Percentiles rank a stretch among this genome's conserved stretches.
Conservation (phyloP, 1,140 invertebrate genomes). For the Drosophila albomicans region DNA sequence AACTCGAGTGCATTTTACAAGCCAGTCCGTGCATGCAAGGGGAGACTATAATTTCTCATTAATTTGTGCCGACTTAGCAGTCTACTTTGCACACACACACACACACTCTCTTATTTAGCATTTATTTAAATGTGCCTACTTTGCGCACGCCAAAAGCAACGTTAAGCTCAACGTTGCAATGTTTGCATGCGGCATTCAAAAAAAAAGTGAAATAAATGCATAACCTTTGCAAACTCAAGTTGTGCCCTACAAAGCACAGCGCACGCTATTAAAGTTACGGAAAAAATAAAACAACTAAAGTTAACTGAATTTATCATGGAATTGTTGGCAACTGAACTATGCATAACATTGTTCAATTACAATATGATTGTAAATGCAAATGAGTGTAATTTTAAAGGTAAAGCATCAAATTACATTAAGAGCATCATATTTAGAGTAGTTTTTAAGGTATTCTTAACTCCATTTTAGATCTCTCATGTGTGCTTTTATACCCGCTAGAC, state of each 20-base stretch:
- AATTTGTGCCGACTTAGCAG: conserved; percentile 71
- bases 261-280: conserved; percentile 3
- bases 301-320: conserved; percentile 8
- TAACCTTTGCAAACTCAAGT: neutral
- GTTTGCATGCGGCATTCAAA: conserved; percentile 34
- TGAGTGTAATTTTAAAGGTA: neutral
- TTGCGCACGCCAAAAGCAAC: conserved; percentile 14
- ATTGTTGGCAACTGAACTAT: conserved; percentile 5
- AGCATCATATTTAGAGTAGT: neutral
- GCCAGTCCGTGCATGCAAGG: neutral
- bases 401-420: no score
- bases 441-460: neutral
- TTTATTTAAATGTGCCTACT: conserved; percentile 65
- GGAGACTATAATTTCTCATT: conserved; percentile 64
- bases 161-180: conserved; percentile 27
- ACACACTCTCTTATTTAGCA: conserved; percentile 26
- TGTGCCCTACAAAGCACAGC: conserved; percentile 11
- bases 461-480: no score
- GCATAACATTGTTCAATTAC: neutral
- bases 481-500: no score
- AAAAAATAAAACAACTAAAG: neutral
- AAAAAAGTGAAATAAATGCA: no score
- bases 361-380: no score
- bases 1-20: conserved; percentile 29
- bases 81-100: conserved; percentile 35